A percentile compares a stretch with the other conserved stretches of the same genome.
These are phyloP conservation scores for Acanthosoma haemorrhoidale DNA, from an alignment of 2,888 invertebrate species.

Conservation along the genomic window DNA sequence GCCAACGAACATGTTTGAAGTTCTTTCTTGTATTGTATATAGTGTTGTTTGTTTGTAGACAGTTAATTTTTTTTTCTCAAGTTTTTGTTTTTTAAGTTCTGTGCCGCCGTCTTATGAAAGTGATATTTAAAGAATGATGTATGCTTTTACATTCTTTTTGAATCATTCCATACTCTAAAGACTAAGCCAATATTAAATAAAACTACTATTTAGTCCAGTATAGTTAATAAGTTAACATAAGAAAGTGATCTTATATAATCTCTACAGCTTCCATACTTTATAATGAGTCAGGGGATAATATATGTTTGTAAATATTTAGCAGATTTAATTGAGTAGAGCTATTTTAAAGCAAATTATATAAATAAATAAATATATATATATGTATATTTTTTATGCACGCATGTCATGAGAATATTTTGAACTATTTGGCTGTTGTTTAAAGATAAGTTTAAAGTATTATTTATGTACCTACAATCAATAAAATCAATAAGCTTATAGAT, in stretches of 20 bases:
- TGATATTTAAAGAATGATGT: not conserved
- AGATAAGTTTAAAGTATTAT: conserved; percentile 37
- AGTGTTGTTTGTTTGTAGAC: conserved; percentile 2
- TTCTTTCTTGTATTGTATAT: conserved; percentile 2
- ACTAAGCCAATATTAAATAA: conserved; percentile 17
- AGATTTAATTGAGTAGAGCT: conserved; percentile 15
- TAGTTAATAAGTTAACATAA: conserved; percentile 11
- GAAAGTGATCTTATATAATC: not conserved
- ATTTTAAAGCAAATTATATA: conserved; percentile 21
- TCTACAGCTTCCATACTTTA: conserved; percentile 20
- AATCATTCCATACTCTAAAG: conserved; percentile 24
- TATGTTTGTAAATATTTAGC: conserved; percentile 17
- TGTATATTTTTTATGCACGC: conserved; percentile 37
- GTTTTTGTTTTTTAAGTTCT: not conserved
- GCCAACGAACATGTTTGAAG: conserved; percentile 12
- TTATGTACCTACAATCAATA: conserved; percentile 35
- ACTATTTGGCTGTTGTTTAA: conserved; percentile 36
- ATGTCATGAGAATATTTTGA: conserved; percentile 33
- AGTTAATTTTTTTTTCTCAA: not conserved
- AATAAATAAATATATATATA: conserved; percentile 21
- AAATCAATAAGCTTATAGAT: conserved; percentile 24
- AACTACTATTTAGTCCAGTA: conserved; percentile 19
- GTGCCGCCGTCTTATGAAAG: not conserved
- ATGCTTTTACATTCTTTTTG: conserved; percentile 21
- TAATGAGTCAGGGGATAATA: conserved; percentile 6